phyloP scores from a whole-genome alignment of 2,113 vertebrate genomes.

The Pyrgilauda ruficollis region DNA sequence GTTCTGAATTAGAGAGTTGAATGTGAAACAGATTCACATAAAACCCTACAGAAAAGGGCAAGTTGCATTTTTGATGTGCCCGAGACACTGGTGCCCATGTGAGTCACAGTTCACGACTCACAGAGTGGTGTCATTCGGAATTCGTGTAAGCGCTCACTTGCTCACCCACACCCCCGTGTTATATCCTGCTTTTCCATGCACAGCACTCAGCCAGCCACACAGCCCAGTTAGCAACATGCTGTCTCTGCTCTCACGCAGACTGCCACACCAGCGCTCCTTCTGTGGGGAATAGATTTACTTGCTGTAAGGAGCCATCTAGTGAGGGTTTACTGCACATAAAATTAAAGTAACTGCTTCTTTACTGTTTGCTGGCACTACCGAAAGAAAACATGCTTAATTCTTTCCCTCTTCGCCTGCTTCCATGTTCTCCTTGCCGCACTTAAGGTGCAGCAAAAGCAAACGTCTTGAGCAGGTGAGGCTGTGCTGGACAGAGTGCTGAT shows the following conservation, averaged over 20 bases:
- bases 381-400: not conserved
- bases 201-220: not conserved
- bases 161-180: not conserved
- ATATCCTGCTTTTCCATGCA: not conserved
- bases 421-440: not conserved
- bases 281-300: slow-evolving; percentile 20
- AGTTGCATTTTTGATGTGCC: not conserved
- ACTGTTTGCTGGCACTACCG: not conserved
- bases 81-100: not conserved
- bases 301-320: slow-evolving; percentile 67
- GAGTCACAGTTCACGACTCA: not conserved
- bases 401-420: accelerated
- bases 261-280: not conserved
- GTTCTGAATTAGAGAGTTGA: not conserved
- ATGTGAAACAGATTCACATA: not conserved
- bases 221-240: not conserved
- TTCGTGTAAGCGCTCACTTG: not conserved
- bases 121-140: not conserved
- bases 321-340: slow-evolving; percentile 49
- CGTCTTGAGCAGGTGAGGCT: not conserved
- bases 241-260: not conserved
- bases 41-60: not conserved
- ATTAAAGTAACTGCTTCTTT: not conserved
- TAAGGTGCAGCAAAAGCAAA: not conserved
- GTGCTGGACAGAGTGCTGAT: accelerated